A percentile compares a stretch with the other conserved stretches of the same genome.
Conservation (phyloP, 2,113 vertebrate genomes). For the Scatophagus argus region DNA sequence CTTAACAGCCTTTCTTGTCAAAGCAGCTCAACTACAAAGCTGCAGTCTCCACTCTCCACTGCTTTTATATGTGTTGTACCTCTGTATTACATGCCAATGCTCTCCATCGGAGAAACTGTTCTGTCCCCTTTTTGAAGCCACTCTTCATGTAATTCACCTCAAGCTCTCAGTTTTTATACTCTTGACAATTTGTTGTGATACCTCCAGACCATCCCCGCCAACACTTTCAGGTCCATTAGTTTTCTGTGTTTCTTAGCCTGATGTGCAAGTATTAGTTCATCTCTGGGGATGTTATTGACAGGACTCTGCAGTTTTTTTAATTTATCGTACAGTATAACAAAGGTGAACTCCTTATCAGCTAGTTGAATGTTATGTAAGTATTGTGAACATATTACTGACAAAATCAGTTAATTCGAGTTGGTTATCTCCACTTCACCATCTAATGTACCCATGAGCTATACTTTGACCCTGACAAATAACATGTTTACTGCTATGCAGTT, state of each 20-base stretch:
- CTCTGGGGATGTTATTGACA: background rate
- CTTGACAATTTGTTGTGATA: background rate
- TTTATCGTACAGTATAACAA: conserved; percentile 3
- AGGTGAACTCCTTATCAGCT: background rate
- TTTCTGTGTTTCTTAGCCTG: conserved; percentile 27
- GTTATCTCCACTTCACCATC: background rate
- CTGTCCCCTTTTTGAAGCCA: background rate
- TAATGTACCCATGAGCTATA: conserved; percentile 21
- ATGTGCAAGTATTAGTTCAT: conserved; percentile 8
- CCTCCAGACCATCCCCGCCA: conserved; percentile 7
- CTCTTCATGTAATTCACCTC: background rate
- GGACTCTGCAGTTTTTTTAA: background rate
- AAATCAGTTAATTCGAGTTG: background rate
- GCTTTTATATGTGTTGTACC: background rate
- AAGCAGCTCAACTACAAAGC: conserved; percentile 18
- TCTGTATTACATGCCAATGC: conserved; percentile 49
- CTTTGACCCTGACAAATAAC: conserved; percentile 35
- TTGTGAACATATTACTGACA: conserved; percentile 15
- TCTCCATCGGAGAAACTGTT: conserved; percentile 22
- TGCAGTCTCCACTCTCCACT: background rate
- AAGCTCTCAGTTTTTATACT: background rate
- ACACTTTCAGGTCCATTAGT: background rate
- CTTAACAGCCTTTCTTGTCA: conserved; percentile 26
- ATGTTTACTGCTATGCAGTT: conserved; percentile 24
- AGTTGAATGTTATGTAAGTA: background rate